Conservation (phyloP, 2,888 invertebrate genomes). For the Doris montereyensis region DNA sequence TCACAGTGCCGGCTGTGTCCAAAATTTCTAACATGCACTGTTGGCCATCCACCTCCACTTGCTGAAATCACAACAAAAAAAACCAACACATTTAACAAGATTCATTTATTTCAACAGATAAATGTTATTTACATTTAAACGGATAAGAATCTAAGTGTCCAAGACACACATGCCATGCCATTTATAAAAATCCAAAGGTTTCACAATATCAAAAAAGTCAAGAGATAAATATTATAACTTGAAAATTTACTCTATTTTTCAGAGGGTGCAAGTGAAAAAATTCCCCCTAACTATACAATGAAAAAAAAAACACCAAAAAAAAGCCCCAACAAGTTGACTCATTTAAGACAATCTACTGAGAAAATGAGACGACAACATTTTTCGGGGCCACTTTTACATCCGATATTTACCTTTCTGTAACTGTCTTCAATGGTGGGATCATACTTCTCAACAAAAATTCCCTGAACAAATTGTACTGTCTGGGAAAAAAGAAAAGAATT, state of each 20-base stretch:
- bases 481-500: slow-evolving; percentile 45
- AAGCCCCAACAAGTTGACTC: too few species aligned
- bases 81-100: too few species aligned
- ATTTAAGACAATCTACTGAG: too few species aligned
- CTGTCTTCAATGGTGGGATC: slow-evolving; percentile 99
- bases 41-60: slow-evolving; percentile 99
- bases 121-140: neutral
- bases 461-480: slow-evolving; percentile 98
- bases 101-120: neutral
- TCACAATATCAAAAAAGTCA: too few species aligned
- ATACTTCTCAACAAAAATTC: slow-evolving; percentile 99
- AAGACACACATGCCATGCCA: neutral
- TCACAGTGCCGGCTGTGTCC: slow-evolving; percentile 98
- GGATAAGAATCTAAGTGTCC: neutral
- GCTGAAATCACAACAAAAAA: slow-evolving; percentile 74
- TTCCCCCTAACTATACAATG: too few species aligned
- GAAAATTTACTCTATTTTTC: too few species aligned
- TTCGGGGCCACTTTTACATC: too few species aligned
- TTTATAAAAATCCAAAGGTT: too few species aligned
- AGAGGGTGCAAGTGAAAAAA: too few species aligned
- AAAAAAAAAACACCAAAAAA: too few species aligned
- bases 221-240: too few species aligned
- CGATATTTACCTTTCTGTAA: slow-evolving; percentile 88
- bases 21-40: slow-evolving; percentile 99
- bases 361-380: too few species aligned